A percentile compares a stretch with the other conserved stretches of the same genome.
Conservation (phyloP, 2,113 vertebrate genomes). For the Scytalopus superciliaris region DNA sequence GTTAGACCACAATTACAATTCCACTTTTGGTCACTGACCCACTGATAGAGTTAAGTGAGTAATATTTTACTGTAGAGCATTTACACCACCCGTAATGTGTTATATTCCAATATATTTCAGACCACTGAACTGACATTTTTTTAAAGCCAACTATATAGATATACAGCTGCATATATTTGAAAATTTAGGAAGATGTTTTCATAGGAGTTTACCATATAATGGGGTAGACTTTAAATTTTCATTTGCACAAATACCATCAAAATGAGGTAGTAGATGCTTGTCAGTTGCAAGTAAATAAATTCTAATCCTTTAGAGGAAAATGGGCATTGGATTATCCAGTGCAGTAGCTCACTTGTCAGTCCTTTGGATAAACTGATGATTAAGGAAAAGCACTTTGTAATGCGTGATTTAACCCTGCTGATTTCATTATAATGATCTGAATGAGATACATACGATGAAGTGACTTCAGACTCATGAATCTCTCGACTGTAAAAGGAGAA, state of each 20-base stretch:
- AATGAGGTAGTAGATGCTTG: background rate
- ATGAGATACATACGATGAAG: background rate
- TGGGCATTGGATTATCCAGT: slow-evolving; percentile 5
- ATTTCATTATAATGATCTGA: slow-evolving; percentile 29
- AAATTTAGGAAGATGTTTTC: background rate
- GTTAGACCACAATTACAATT: background rate
- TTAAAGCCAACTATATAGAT: background rate
- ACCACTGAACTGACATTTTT: background rate
- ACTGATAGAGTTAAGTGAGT: background rate
- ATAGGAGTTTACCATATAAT: background rate
- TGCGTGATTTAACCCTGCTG: slow-evolving; percentile 5
- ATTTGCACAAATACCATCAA: background rate
- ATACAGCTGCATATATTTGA: background rate
- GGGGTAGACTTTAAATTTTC: background rate
- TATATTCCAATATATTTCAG: slow-evolving; percentile 9
- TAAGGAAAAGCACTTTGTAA: slow-evolving; percentile 30
- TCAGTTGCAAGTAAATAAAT: slow-evolving; percentile 40
- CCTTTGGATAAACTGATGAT: slow-evolving; percentile 32
- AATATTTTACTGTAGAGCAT: background rate
- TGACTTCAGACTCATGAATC: background rate
- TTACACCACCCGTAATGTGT: background rate
- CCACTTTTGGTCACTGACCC: background rate
- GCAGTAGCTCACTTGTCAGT: background rate
- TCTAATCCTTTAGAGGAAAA: slow-evolving; percentile 3
- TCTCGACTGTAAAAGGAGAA: background rate